These are phyloP conservation scores for Odontomyia ornata DNA, from an alignment of 2,888 invertebrate genomes.

Conservation along the genomic window DNA sequence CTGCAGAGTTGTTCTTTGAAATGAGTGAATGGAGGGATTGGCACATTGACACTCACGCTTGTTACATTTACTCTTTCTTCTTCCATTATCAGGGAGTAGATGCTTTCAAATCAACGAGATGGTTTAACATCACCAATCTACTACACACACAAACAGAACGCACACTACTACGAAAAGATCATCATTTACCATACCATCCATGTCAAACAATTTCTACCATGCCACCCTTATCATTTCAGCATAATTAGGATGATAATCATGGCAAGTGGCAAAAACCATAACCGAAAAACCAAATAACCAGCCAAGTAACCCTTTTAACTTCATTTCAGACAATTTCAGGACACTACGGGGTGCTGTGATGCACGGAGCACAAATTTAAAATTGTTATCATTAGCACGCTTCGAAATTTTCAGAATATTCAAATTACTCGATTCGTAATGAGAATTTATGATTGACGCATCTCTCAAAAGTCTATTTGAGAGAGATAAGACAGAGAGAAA, in stretches of 20 bases:
- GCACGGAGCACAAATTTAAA: neutral
- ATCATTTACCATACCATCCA: too few species aligned
- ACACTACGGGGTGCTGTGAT: neutral
- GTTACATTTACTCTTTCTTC: neutral
- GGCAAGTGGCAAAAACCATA: conserved; percentile 45
- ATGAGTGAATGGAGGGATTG: neutral
- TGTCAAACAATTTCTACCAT: neutral
- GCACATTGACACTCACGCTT: neutral
- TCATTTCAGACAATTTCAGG: neutral
- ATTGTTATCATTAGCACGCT: conserved; percentile 1
- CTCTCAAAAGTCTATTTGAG: conserved; percentile 22
- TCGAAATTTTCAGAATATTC: conserved; percentile 27
- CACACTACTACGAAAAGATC: neutral
- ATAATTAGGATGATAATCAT: conserved; percentile 45
- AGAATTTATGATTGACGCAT: conserved; percentile 38
- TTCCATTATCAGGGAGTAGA: neutral
- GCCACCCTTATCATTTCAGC: conserved; percentile 33
- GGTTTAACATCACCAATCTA: neutral
- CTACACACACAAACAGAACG: neutral
- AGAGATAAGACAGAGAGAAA: conserved; percentile 30
- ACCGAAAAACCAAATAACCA: conserved; percentile 39
- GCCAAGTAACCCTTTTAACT: conserved; percentile 25
- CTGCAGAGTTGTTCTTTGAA: conserved; percentile 33
- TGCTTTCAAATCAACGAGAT: neutral
- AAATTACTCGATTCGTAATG: conserved; percentile 24